These are phyloP conservation scores for Globia sparganii DNA, from an alignment of 2,888 invertebrate species.

Conservation along the genomic window DNA sequence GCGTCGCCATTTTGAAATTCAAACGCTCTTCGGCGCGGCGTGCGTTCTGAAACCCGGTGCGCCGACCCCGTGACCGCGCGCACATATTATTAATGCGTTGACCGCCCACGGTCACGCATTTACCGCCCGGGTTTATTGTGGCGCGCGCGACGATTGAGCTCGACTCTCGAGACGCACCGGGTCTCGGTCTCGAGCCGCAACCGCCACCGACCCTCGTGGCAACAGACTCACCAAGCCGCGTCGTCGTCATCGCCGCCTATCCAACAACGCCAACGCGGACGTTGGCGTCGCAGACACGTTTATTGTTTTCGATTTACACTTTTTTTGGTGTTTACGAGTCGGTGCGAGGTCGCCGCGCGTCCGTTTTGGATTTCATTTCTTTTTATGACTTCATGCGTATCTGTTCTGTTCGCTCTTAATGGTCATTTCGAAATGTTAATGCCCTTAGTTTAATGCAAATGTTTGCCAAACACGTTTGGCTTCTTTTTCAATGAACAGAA, in stretches of 20 bases:
- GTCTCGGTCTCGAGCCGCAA: constrained; percentile 11
- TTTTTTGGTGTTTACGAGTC: constrained; percentile 86
- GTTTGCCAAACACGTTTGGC: constrained; percentile 65
- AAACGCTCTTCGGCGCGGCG: constrained; percentile 68
- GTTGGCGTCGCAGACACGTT: constrained; percentile 83
- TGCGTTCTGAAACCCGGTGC: constrained; percentile 80
- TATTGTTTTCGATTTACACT: constrained; percentile 87
- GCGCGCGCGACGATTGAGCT: constrained; percentile 60
- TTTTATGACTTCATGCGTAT: constrained; percentile 76
- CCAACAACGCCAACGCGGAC: constrained; percentile 37
- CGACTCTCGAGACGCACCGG: constrained; percentile 55
- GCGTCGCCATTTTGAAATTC: constrained; percentile 79
- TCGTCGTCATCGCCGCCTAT: constrained; percentile 2
- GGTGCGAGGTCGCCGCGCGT: constrained; percentile 84
- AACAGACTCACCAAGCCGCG: constrained; percentile 24
- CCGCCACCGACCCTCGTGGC: constrained; percentile 26
- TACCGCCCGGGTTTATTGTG: constrained; percentile 78
- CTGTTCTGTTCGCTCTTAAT: constrained; percentile 65
- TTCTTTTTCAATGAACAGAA: constrained; percentile 56
- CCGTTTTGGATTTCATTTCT: constrained; percentile 83
- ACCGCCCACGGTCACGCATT: constrained; percentile 86
- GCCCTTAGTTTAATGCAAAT: constrained; percentile 62
- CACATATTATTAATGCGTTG: constrained; percentile 87
- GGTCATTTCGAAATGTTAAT: constrained; percentile 66
- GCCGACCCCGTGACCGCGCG: constrained; percentile 88